These are phyloP conservation scores for Numenius phaeopus DNA, from an alignment of 2,797 vertebrate species.

Conservation along the genomic window DNA sequence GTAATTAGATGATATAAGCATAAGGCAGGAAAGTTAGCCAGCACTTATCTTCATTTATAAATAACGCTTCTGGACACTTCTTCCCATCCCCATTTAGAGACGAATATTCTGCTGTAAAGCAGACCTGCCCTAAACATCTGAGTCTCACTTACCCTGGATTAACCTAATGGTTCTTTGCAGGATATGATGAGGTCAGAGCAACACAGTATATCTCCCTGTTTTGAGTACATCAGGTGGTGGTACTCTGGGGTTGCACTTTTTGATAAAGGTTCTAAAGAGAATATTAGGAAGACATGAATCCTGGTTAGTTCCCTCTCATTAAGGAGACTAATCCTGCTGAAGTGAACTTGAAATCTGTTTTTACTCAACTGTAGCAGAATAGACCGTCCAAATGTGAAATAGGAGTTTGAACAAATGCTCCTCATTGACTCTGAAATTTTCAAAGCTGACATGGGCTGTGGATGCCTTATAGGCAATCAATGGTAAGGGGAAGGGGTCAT, in stretches of 20 bases:
- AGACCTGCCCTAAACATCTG: conserved; percentile 1
- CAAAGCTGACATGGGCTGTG: background rate
- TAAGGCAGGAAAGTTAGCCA: conserved; percentile 35
- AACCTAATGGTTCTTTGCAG: background rate
- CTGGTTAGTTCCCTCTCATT: background rate
- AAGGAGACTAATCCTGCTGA: conserved; percentile 9
- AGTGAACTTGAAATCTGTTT: background rate
- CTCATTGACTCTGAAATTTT: background rate
- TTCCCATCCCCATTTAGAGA: conserved; percentile 13
- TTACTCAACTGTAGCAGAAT: conserved; percentile 27
- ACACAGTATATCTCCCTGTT: background rate
- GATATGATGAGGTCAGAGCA: background rate
- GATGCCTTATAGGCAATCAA: background rate
- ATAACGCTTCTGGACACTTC: conserved; percentile 44
- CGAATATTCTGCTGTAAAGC: conserved; percentile 12
- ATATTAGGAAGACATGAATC: conserved; percentile 3
- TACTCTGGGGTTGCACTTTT: background rate
- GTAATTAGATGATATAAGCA: conserved; percentile 69
- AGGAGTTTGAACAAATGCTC: background rate
- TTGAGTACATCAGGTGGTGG: background rate
- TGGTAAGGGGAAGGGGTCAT: background rate
- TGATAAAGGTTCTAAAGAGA: background rate
- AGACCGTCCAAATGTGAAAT: background rate
- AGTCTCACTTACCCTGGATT: conserved; percentile 50
- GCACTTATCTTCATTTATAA: conserved; percentile 61